A percentile compares a stretch with the other conserved stretches of the same genome.
Evolutionary conservation across 2,888 invertebrate species (phyloP).

Genomic region (Terebella lapidaria): DNA sequence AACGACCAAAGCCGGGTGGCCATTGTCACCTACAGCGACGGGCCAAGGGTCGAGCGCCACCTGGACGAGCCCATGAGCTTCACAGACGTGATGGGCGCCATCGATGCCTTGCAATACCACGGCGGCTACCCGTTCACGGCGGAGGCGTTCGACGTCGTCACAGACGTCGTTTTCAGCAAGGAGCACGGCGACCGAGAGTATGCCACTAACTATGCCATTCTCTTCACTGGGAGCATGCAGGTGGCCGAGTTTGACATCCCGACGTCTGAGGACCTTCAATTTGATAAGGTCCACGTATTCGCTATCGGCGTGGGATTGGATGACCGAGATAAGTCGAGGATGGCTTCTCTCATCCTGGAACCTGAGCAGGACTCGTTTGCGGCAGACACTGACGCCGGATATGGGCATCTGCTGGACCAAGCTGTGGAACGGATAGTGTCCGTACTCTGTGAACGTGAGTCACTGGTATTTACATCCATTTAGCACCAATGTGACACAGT

Average conservation of each 20-base stretch:
- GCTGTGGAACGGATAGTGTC: constrained; percentile 16
- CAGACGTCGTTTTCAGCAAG: constrained; percentile 15
- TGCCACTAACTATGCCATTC: constrained; percentile 19
- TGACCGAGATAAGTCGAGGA: constrained; percentile 6
- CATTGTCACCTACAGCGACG: constrained; percentile 19
- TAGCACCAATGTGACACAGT: too few relatives aligned
- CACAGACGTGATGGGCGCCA: constrained; percentile 18
- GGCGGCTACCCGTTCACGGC: constrained; percentile 16
- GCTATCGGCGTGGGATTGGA: constrained; percentile 15
- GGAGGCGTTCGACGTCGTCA: constrained; percentile 18
- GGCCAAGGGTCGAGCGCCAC: not conserved
- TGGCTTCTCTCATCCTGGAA: constrained; percentile 13
- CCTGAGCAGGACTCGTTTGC: constrained; percentile 8
- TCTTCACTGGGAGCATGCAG: constrained; percentile 22
- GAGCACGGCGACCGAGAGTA: constrained; percentile 17
- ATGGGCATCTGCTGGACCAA: constrained; percentile 7
- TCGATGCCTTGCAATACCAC: constrained; percentile 18
- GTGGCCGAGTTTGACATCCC: constrained; percentile 19
- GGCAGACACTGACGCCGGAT: not conserved
- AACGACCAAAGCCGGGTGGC: constrained; percentile 20
- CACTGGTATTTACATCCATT: too few relatives aligned
- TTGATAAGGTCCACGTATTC: constrained; percentile 1
- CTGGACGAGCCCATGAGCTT: not conserved
- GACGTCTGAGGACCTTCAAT: constrained; percentile 4
- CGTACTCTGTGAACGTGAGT: constrained; percentile 19